A percentile compares a stretch with the other conserved stretches of the same genome.
phyloP scores from a whole-genome alignment of 2,797 vertebrate genomes.

The Thunnus albacares region DNA sequence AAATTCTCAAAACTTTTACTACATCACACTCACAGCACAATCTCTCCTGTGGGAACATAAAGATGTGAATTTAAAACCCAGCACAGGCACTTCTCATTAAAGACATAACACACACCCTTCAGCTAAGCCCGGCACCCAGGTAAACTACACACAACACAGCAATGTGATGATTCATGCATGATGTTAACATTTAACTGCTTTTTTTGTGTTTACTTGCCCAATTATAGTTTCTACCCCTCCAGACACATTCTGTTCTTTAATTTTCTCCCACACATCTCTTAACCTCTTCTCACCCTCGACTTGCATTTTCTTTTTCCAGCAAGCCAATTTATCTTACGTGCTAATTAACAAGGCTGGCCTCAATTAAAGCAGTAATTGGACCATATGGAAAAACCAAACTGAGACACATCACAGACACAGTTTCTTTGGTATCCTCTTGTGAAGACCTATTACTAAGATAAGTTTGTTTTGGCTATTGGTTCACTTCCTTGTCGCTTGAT shows the following conservation, averaged over 20 bases:
- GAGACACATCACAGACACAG: constrained; percentile 19
- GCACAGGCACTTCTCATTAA: constrained; percentile 13
- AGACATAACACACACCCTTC: constrained; percentile 28
- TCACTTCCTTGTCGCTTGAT: no score
- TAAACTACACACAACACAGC: constrained; percentile 35
- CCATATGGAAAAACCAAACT: constrained; percentile 51
- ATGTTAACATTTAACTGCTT: constrained; percentile 34
- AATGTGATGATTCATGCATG: constrained; percentile 40
- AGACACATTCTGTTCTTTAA: constrained; percentile 48
- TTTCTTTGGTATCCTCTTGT: constrained; percentile 17
- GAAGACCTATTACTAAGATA: constrained; percentile 10
- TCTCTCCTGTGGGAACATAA: constrained; percentile 1
- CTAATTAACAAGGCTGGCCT: constrained; percentile 75
- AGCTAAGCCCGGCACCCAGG: constrained; percentile 40
- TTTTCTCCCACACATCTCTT: constrained; percentile 46
- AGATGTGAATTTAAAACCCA: constrained; percentile 38
- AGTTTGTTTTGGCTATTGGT: not conserved
- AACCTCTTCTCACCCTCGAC: constrained; percentile 42
- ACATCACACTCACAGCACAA: constrained; percentile 11
- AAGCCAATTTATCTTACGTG: constrained; percentile 60
- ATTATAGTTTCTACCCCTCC: constrained; percentile 51
- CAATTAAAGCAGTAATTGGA: constrained; percentile 74
- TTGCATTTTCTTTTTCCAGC: constrained; percentile 52
- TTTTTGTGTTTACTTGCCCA: constrained; percentile 50
- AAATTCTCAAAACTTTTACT: constrained; percentile 9